These are phyloP conservation scores for Chelidonichthys spinosus DNA, from an alignment of 2,797 vertebrate species.

Conservation along the genomic window DNA sequence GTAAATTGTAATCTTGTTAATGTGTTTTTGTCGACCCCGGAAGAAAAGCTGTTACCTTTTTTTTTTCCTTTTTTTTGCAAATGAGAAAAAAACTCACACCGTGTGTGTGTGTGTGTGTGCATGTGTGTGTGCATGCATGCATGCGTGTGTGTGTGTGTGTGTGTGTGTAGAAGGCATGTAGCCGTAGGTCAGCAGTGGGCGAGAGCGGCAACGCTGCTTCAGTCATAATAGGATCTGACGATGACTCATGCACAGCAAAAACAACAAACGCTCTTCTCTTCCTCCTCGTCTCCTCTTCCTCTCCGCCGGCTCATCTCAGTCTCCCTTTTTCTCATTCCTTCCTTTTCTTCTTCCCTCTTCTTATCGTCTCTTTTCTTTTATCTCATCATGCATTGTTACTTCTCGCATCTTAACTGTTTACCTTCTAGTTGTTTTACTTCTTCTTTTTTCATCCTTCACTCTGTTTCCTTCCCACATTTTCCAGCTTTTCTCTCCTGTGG, in stretches of 20 bases:
- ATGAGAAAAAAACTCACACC: constrained; percentile 1
- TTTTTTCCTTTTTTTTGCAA: constrained; percentile 25
- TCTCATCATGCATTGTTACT: constrained; percentile 39
- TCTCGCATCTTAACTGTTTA: constrained; percentile 37
- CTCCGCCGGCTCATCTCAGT: constrained; percentile 30
- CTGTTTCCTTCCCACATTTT: constrained; percentile 9
- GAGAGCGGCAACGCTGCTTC: constrained; percentile 71
- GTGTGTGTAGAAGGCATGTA: constrained; percentile 57
- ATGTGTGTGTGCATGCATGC: constrained; percentile 32
- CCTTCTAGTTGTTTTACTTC: constrained; percentile 27
- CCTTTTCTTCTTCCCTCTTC: constrained; percentile 9
- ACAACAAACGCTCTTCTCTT: constrained; percentile 65
- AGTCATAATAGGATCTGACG: constrained; percentile 79
- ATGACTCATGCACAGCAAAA: constrained; percentile 73
- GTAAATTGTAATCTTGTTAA: constrained; percentile 50
- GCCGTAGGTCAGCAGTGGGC: constrained; percentile 77
- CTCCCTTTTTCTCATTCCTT: constrained; percentile 16
- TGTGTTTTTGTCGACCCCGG: constrained; percentile 32
- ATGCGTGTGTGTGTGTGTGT: constrained; percentile 33
- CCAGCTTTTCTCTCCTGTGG: constrained; percentile 4
- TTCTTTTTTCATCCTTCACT: not conserved
- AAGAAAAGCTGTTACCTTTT: constrained; percentile 41
- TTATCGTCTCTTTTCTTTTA: constrained; percentile 21
- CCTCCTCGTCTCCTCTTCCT: constrained; percentile 48
- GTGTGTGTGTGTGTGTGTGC: constrained; percentile 4